Conservation (phyloP, 2,113 vertebrate genomes). For the Petromus typicus region DNA sequence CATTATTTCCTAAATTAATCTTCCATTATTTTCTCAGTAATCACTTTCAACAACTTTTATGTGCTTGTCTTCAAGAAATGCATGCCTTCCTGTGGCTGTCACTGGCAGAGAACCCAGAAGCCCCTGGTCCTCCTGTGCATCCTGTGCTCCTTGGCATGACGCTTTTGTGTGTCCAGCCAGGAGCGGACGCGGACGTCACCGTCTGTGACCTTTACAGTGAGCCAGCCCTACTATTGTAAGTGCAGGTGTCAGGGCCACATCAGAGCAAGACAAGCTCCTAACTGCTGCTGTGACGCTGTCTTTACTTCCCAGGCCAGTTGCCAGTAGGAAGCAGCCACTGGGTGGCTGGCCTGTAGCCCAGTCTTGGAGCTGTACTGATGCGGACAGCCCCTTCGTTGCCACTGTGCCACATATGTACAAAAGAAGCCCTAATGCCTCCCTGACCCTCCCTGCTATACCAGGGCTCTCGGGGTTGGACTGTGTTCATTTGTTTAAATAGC, state of each 20-base stretch:
- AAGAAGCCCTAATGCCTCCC: not conserved
- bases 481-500: too few relatives aligned
- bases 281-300: too few relatives aligned
- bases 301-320: too few relatives aligned
- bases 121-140: not conserved
- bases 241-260: not conserved
- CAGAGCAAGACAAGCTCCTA: not conserved
- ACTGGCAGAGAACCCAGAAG: not conserved
- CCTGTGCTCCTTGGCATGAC: not conserved
- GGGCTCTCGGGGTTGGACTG: too few relatives aligned
- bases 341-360: too few relatives aligned
- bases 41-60: not conserved
- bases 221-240: too few relatives aligned
- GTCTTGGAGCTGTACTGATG: not conserved
- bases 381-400: not conserved
- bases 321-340: too few relatives aligned
- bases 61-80: too few relatives aligned
- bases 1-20: not conserved
- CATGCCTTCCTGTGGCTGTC: not conserved
- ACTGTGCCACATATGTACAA: not conserved
- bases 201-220: not conserved
- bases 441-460: too few relatives aligned
- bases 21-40: conserved; percentile 13
- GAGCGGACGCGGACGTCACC: not conserved
- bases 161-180: not conserved